Evolutionary conservation across 2,888 invertebrate species (phyloP), one percentile per base, ranked within the genome.

Genomic region (Agrypnus murinus): DNA sequence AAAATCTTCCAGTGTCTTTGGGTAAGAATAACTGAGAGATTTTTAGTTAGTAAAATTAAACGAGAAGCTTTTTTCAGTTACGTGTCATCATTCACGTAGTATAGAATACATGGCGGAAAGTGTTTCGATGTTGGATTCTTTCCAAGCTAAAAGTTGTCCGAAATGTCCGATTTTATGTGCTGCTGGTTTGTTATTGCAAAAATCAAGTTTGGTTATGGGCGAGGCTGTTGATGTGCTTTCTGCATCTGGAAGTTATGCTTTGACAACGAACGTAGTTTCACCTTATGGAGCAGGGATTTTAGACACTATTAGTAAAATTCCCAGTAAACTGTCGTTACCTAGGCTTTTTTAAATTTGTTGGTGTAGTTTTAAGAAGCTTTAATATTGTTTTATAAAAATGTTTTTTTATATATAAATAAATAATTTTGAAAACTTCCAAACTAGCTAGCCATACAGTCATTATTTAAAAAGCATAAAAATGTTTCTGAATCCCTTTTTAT

Each of bases 91-190:
- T 57, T 19, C 43, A 2, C 55, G 69, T 9, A 19, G 43, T 10
- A 3, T 69, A 0, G 69, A 69, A 10, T 55, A 34, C 6, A 63
- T 63, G 69, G 31, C 19, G 6, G 62, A 63, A 50, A 48, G 46
- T 19, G 34, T 63, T 2, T n/a, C 4, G 4, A 36, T 14, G 9
- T 36, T 46, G 1, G 14, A 57, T 4, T 10, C 32, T 0, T 57
- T 69, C 15, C 36, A n/a, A 19, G 69, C 48, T 15, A 50, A n/a
- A 32, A 8, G 8, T 0, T 67, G 67, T 40, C 8, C 6, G 8
- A 17, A 31, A 32, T 67, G 67, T 45, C 67, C 67, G 1, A 19
- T 32, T 2, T 12, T 12, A 38, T 58, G 58, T 32, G 10, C 25
- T 8, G 31, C 40, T n/a, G 31, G 45, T 7, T 0, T 50, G 3